Base-by-base conservation (phyloP, 1,140 invertebrate genomes). In the Caenorhabditis tropicalis region DNA sequence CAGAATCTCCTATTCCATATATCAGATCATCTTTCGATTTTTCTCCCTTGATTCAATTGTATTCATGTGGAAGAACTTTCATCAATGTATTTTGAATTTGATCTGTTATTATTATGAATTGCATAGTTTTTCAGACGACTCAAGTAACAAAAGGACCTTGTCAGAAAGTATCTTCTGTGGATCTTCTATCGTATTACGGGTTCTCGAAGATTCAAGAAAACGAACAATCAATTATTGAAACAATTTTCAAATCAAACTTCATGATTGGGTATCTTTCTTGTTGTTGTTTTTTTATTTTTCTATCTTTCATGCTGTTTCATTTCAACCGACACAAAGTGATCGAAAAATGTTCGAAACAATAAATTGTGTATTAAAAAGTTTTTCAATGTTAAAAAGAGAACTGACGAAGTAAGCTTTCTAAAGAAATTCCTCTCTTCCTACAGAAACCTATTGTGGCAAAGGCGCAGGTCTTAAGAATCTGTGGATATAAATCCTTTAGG, bases 121-220 rank as follows among this genome's bases (percentile, higher is more conserved):
- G 5, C 4, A 9, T 74, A 33, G 3, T 2, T 46, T 24, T 74
- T 46, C 36, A 74, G 65, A 74, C 36, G 24, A 74, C 36, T 74
- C 65, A 74, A 74, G 33, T 74, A 3, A 74, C 65, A 43, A 74
- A 43, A 43, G 65, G 65, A 16, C 65, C 65, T 24, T 74, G 65
- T 15, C 65, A 74, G 65, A 74, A 74, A 46, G 65, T 74, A 0
- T 43, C 36, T 7, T 74, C 65, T 74, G 15, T 24, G 1, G 65
- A 74, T 1, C 36, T 74, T 2, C n/a, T 74, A 0, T 46, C 36
- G 2, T 74, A 74, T 74, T 74, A 74, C n/a, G 36, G 65, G 10
- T 46, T 74, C 24, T 10, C 19, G 15, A 15, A 65, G 36, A 16
- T 33, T 36, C 1, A 21, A 5, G 0, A 4, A n/a, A 27, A 43